Percentiles rank a stretch among this genome's conserved stretches.
These are phyloP conservation scores for Spondyliosoma cantharus DNA, from an alignment of 2,797 vertebrate species.

Conservation along the genomic window DNA sequence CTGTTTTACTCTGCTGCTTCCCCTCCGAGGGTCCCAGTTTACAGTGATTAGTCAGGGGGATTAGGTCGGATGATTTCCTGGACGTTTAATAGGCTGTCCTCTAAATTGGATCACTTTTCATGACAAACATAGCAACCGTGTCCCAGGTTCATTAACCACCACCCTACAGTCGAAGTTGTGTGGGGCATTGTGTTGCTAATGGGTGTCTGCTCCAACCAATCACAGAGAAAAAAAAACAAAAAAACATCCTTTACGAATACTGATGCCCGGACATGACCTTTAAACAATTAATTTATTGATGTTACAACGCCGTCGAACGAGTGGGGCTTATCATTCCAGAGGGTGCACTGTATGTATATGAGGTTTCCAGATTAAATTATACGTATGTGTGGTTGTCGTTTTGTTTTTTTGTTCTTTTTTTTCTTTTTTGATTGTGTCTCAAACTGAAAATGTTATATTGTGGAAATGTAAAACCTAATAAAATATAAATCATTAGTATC, in stretches of 20 bases:
- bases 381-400: slow-evolving; percentile 59
- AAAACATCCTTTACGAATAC: slow-evolving; percentile 41
- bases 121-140: slow-evolving; percentile 48
- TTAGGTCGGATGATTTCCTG: slow-evolving; percentile 43
- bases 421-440: slow-evolving; percentile 62
- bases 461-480: slow-evolving; percentile 77
- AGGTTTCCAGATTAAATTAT: slow-evolving; percentile 77
- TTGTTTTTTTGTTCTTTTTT: slow-evolving; percentile 27
- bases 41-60: slow-evolving; percentile 50
- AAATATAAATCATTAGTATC: slow-evolving; percentile 59
- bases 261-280: slow-evolving; percentile 46
- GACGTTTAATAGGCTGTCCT: slow-evolving; percentile 58
- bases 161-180: slow-evolving; percentile 41
- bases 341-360: slow-evolving; percentile 76
- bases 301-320: slow-evolving; percentile 52
- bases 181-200: slow-evolving; percentile 66
- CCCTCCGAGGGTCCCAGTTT: slow-evolving; percentile 56
- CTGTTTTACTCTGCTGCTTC: slow-evolving; percentile 62
- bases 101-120: slow-evolving; percentile 63
- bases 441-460: slow-evolving; percentile 74
- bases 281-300: slow-evolving; percentile 69
- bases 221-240: slow-evolving; percentile 24
- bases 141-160: slow-evolving; percentile 39
- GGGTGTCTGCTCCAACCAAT: slow-evolving; percentile 67
- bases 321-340: slow-evolving; percentile 63